A percentile compares a stretch with the other conserved stretches of the same genome.
phyloP scores from a whole-genome alignment of 2,888 invertebrate species.

The Oscheius myriophilus region DNA sequence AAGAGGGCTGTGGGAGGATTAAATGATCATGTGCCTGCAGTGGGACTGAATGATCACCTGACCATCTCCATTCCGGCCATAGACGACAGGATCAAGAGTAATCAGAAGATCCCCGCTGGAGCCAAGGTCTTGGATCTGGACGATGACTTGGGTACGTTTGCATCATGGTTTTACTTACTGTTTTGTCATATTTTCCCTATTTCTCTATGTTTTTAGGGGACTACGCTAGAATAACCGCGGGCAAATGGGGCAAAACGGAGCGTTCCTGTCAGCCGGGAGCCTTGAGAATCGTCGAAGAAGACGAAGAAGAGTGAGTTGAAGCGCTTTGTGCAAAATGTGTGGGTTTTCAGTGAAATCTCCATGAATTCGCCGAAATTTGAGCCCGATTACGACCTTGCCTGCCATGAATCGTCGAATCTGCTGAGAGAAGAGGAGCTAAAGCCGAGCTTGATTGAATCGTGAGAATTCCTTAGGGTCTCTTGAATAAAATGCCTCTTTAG shows the following conservation, averaged over 20 bases:
- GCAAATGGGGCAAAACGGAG: conserved; percentile 6
- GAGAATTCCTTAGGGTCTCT: too few relatives aligned
- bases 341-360: background rate
- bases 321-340: background rate
- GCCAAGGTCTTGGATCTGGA: conserved; percentile 5
- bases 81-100: background rate
- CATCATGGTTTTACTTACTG: too few relatives aligned
- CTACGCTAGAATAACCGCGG: conserved; percentile 5
- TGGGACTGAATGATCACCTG: background rate
- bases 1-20: background rate
- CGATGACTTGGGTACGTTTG: conserved; percentile 9
- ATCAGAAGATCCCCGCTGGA: conserved; percentile 1
- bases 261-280: background rate
- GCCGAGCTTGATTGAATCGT: too few relatives aligned
- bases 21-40: background rate
- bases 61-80: conserved; percentile 6
- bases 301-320: background rate
- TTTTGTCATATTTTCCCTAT: too few relatives aligned
- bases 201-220: conserved; percentile 6
- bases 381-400: too few relatives aligned
- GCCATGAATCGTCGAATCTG: too few relatives aligned
- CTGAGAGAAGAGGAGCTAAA: too few relatives aligned
- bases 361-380: too few relatives aligned
- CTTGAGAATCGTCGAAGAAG: background rate
- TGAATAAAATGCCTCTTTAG: too few relatives aligned